A percentile compares a stretch with the other conserved stretches of the same genome.
These are phyloP conservation scores for Craseonycteris thonglongyai DNA, from an alignment of 2,113 vertebrate species.

Conservation along the genomic window DNA sequence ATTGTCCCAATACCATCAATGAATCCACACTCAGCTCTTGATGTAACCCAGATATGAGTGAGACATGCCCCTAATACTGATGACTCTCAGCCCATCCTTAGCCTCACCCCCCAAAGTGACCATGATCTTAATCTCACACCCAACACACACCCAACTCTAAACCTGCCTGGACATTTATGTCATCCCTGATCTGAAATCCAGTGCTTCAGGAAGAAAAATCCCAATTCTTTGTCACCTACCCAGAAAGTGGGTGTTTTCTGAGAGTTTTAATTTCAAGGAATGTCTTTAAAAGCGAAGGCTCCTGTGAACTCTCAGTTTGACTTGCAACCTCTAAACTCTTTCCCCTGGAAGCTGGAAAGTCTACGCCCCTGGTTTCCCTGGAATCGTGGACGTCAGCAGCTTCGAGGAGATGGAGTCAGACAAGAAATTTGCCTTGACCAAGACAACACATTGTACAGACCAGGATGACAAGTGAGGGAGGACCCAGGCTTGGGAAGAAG, in stretches of 20 bases:
- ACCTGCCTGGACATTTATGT: neutral
- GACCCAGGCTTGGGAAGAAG: neutral
- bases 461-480: conserved; percentile 51
- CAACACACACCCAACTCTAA: neutral
- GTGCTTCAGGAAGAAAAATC: neutral
- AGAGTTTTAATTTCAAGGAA: neutral
- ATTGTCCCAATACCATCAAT: neutral
- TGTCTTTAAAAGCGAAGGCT: conserved; percentile 3
- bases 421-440: conserved; percentile 66
- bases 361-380: conserved; percentile 65
- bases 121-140: neutral
- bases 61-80: neutral
- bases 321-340: neutral
- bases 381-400: conserved; percentile 56
- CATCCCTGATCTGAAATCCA: neutral
- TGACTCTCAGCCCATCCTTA: neutral
- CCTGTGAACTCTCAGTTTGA: neutral
- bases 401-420: conserved; percentile 66
- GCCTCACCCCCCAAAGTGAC: neutral
- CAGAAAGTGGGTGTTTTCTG: neutral
- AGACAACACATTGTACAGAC: conserved; percentile 15
- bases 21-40: neutral
- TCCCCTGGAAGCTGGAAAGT: conserved; percentile 63
- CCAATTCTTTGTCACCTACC: neutral
- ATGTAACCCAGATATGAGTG: neutral